phyloP scores from a whole-genome alignment of 23 tunicate species.

The Corella eumyota region DNA sequence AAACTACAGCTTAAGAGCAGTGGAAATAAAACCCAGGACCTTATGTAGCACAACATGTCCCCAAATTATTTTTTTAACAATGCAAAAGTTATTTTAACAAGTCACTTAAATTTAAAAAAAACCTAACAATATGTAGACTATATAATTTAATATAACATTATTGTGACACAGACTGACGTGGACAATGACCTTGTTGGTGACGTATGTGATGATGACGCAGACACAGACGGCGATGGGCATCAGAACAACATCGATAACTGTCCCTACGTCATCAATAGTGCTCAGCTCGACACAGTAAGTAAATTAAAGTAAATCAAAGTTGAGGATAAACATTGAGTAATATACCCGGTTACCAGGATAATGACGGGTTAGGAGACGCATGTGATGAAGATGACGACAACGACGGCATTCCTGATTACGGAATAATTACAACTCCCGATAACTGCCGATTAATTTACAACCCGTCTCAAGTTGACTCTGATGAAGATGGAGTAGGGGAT shows the following conservation, averaged over 20 bases:
- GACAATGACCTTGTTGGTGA: conserved; percentile 78
- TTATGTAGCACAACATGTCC: no score
- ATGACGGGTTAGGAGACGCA: conserved; percentile 74
- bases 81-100: no score
- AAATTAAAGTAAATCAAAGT: not conserved
- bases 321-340: no score
- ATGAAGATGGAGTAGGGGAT: conserved; percentile 65
- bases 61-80: no score
- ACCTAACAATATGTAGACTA: no score
- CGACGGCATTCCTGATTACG: conserved; percentile 75
- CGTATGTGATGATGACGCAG: conserved; percentile 69
- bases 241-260: conserved; percentile 84
- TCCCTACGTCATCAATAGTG: conserved; percentile 48
- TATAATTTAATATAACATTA: no score
- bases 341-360: no score
- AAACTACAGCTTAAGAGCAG: no score
- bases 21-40: no score
- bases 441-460: conserved; percentile 66
- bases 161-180: conserved; percentile 25
- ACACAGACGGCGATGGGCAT: conserved; percentile 79
- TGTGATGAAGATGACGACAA: conserved; percentile 91
- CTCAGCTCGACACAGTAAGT: conserved; percentile 78
- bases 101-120: no score
- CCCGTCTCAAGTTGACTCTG: conserved; percentile 50
- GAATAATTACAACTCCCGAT: conserved; percentile 19